phyloP scores from a whole-genome alignment of 2,113 vertebrate species.

The Anolis sagrei region DNA sequence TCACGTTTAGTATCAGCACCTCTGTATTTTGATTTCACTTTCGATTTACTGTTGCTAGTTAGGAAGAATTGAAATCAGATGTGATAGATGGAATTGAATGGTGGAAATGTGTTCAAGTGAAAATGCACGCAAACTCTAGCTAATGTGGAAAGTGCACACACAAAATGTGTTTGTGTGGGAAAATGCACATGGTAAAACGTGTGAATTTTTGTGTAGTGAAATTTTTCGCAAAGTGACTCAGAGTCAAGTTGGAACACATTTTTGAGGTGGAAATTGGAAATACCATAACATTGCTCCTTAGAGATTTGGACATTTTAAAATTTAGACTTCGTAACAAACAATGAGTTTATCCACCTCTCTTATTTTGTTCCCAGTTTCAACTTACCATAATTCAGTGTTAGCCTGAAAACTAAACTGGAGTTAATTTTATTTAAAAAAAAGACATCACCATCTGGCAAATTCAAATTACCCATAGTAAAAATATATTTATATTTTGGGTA shows the following conservation, averaged over 20 bases:
- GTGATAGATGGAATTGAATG: too few relatives aligned
- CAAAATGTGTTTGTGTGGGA: too few relatives aligned
- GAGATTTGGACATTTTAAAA: too few relatives aligned
- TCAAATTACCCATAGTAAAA: not conserved
- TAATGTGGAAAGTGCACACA: too few relatives aligned
- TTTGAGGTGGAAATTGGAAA: too few relatives aligned
- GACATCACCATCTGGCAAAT: not conserved
- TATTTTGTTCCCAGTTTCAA: not conserved
- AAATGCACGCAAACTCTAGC: too few relatives aligned
- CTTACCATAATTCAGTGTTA: not conserved
- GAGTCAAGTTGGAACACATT: not conserved
- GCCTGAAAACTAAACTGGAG: not conserved
- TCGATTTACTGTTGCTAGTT: conserved; percentile 38
- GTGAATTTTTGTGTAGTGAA: too few relatives aligned
- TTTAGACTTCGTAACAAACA: not conserved
- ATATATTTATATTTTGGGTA: not conserved
- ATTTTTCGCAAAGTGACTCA: too few relatives aligned
- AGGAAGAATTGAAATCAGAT: conserved; percentile 19
- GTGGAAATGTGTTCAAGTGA: too few relatives aligned
- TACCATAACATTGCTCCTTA: too few relatives aligned
- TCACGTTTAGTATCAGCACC: not conserved
- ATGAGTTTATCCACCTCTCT: not conserved
- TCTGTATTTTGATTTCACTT: conserved; percentile 35
- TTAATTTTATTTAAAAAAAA: not conserved
- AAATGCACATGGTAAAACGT: too few relatives aligned